A percentile compares a stretch with the other conserved stretches of the same genome.
These are phyloP conservation scores for Athetis lepigone DNA, from an alignment of 2,888 invertebrate genomes.

Conservation along the genomic window DNA sequence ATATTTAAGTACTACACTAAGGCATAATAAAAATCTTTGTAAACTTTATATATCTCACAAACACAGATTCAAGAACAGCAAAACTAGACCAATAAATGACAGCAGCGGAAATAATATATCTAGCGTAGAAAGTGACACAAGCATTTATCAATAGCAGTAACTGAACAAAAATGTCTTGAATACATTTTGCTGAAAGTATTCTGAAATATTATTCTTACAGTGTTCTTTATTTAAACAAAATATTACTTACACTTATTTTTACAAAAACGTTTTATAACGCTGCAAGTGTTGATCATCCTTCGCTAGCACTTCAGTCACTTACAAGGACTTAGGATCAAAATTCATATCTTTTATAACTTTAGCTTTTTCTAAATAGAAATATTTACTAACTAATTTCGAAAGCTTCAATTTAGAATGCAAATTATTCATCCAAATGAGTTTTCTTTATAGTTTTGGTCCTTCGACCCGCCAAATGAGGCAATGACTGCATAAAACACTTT, in stretches of 20 bases:
- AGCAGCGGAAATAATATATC: conserved; percentile 12
- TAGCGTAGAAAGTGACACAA: conserved; percentile 30
- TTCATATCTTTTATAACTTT: too few relatives aligned
- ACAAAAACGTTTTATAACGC: too few relatives aligned
- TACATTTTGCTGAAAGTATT: background rate
- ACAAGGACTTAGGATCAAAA: too few relatives aligned
- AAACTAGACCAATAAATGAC: conserved; percentile 13
- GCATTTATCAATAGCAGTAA: conserved; percentile 32
- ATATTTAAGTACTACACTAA: too few relatives aligned
- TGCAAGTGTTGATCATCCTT: too few relatives aligned
- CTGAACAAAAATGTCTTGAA: background rate
- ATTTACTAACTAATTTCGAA: too few relatives aligned
- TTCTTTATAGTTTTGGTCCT: background rate
- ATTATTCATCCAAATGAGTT: background rate
- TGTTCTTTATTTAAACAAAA: too few relatives aligned
- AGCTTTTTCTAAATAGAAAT: too few relatives aligned
- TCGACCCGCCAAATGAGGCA: background rate
- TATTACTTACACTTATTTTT: too few relatives aligned
- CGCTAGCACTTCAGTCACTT: too few relatives aligned
- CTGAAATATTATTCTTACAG: background rate
- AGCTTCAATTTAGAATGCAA: background rate
- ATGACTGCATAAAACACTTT: background rate
- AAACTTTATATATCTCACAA: conserved; percentile 29
- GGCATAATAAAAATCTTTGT: too few relatives aligned
- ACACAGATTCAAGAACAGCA: conserved; percentile 21